Percentiles rank a stretch among this genome's conserved stretches.
These are phyloP conservation scores for Panopea generosa DNA, from an alignment of 2,888 invertebrate genomes.

Conservation along the genomic window DNA sequence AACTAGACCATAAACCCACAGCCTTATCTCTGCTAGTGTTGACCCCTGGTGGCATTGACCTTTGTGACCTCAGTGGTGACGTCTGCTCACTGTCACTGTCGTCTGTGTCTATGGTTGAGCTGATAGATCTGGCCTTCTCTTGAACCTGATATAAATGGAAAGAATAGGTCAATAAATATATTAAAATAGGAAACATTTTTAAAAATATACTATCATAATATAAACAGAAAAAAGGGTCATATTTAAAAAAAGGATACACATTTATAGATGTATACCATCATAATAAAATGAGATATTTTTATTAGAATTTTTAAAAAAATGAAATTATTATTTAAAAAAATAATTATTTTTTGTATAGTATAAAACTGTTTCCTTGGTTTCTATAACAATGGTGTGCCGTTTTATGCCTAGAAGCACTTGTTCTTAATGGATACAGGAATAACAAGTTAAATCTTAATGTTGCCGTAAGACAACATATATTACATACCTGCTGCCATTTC, in stretches of 20 bases:
- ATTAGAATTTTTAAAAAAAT: no score
- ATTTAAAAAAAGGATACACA: no score
- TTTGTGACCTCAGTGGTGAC: neutral
- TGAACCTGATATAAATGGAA: conserved; percentile 24
- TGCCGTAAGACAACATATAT: no score
- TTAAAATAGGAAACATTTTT: neutral
- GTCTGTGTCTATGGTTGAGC: neutral
- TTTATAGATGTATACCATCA: no score
- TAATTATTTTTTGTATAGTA: no score
- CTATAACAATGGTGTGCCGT: no score
- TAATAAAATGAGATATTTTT: no score
- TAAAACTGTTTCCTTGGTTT: no score
- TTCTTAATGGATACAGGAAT: no score
- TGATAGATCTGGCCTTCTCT: conserved; percentile 9
- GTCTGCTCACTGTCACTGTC: conserved; percentile 4
- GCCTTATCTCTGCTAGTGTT: conserved; percentile 25
- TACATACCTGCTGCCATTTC: conserved; percentile 20
- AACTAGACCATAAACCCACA: conserved; percentile 21
- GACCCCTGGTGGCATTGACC: conserved; percentile 6
- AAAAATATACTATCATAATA: neutral
- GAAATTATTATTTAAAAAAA: no score
- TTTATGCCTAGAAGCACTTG: no score
- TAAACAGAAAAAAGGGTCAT: neutral
- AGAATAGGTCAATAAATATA: neutral
- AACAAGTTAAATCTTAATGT: no score